Percentiles rank a stretch among this genome's conserved stretches.
Conservation (phyloP, 1,140 invertebrate species). For the Daktulosphaira vitifoliae region DNA sequence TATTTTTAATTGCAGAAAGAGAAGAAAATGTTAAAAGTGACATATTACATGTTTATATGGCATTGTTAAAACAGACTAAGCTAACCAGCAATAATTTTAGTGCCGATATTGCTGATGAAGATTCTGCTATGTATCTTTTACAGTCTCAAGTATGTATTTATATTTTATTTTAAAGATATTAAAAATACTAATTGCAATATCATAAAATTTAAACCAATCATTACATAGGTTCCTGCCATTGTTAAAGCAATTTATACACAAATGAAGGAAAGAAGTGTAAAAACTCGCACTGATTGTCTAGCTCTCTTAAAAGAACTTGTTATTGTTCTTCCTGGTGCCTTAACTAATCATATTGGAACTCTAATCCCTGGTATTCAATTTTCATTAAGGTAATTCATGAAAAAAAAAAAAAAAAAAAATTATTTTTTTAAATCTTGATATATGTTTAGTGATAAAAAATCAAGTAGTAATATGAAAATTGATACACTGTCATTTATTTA, state of each 20-base stretch:
- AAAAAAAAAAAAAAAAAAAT: background rate
- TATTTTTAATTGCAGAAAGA: slow-evolving; percentile 57
- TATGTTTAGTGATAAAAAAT: slow-evolving; percentile 71
- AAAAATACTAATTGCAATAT: background rate
- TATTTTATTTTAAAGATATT: background rate
- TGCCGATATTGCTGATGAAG: slow-evolving; percentile 67
- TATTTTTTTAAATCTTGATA: slow-evolving; percentile 24
- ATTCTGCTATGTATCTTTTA: slow-evolving; percentile 41
- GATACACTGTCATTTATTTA: slow-evolving; percentile 90
- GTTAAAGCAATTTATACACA: slow-evolving; percentile 83
- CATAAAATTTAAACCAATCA: background rate
- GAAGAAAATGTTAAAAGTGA: slow-evolving; percentile 99
- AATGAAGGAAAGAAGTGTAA: slow-evolving; percentile 88
- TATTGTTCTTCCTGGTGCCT: slow-evolving; percentile 75
- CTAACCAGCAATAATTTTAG: slow-evolving; percentile 59
- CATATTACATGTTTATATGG: slow-evolving; percentile 92
- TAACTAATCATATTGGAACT: slow-evolving; percentile 73
- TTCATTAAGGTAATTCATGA: slow-evolving; percentile 58
- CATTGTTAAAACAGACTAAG: slow-evolving; percentile 80
- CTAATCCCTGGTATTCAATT: slow-evolving; percentile 86
- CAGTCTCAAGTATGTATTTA: slow-evolving; percentile 39
- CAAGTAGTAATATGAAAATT: slow-evolving; percentile 97
- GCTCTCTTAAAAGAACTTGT: slow-evolving; percentile 83
- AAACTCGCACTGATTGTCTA: slow-evolving; percentile 87
- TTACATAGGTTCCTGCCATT: slow-evolving; percentile 55